Base-by-base conservation (phyloP, 2,113 vertebrate species). In the Poeciliopsis turrubarensis region DNA sequence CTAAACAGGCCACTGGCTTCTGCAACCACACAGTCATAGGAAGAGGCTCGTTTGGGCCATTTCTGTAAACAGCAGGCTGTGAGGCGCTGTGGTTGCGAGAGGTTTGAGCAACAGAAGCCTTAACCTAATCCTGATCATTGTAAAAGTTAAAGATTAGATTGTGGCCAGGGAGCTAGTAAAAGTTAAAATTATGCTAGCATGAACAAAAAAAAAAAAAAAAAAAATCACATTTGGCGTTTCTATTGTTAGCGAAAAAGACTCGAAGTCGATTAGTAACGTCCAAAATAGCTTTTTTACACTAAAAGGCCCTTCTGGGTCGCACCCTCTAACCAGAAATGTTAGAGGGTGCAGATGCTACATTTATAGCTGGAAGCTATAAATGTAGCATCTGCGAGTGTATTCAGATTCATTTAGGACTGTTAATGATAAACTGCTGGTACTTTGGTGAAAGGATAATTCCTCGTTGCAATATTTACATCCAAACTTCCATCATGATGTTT, bases 1-100 rank as follows among this genome's bases (percentile, higher is more conserved):
- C 79, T 83, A 87, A 57, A 77, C 61, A 79, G 32, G 70, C 71
- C 54, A 44, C 71, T 68, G 77, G 76, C 84, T 61, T 72, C 75
- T 51, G 65, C 31, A 73, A 69, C 69, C 75, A 84, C 79, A 71
- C 0, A 60, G 77, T 61, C 62, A 51, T 22, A 74, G 15, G 66
- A 60, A 54, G 70, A 81, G 51, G 75, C 65, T 72, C 83, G 73
- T 87, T 86, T 85, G 85, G 69, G 25, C 65, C 30, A 39, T 63
- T 0, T 2, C 72, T 68, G 62, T 66, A 70, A 31, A 72, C 19
- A 4, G 25, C 2, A 15, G 26, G 67, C 44, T 64, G 10, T n/a
- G 39, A 57, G 61, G 65, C 70, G 57, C 10, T 26, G 25, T 13
- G 5, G 41, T 51, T 32, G 61, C 8, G 65, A 29, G 34, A 81